These are phyloP conservation scores for cattle (Bos taurus) DNA, from an alignment of 2,113 vertebrate species.

Conservation along the genomic window DNA sequence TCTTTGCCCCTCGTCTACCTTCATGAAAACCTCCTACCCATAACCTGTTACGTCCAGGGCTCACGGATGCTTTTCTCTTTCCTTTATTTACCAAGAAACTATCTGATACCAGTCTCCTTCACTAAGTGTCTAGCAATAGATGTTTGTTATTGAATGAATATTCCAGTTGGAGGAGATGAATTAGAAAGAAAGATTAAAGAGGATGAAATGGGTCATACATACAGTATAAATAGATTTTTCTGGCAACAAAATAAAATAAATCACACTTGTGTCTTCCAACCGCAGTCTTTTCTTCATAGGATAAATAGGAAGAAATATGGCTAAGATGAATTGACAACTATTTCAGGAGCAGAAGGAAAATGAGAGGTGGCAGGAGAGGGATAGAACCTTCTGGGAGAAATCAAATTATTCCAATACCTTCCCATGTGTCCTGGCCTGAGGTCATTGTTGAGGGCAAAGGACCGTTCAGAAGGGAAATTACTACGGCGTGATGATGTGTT, in stretches of 20 bases:
- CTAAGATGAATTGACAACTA: background rate
- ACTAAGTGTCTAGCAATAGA: background rate
- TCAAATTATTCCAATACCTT: background rate
- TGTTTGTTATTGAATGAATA: background rate
- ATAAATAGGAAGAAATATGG: background rate
- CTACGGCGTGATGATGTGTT: background rate
- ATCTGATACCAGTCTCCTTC: background rate
- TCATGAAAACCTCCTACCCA: background rate
- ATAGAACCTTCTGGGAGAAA: background rate
- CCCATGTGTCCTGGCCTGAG: background rate
- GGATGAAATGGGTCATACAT: background rate
- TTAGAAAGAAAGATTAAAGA: background rate
- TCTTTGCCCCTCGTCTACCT: background rate
- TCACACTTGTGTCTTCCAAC: background rate
- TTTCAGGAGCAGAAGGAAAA: background rate
- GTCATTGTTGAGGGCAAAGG: background rate
- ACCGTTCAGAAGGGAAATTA: background rate
- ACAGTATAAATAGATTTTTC: background rate
- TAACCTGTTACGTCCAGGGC: accelerated
- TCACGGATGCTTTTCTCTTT: background rate
- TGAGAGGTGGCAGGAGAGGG: background rate
- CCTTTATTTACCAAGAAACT: background rate
- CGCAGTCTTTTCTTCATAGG: background rate
- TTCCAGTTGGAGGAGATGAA: background rate
- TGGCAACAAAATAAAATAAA: background rate